Base-by-base conservation (phyloP, 2,888 invertebrate species). In the Macrosiphum euphorbiae region DNA sequence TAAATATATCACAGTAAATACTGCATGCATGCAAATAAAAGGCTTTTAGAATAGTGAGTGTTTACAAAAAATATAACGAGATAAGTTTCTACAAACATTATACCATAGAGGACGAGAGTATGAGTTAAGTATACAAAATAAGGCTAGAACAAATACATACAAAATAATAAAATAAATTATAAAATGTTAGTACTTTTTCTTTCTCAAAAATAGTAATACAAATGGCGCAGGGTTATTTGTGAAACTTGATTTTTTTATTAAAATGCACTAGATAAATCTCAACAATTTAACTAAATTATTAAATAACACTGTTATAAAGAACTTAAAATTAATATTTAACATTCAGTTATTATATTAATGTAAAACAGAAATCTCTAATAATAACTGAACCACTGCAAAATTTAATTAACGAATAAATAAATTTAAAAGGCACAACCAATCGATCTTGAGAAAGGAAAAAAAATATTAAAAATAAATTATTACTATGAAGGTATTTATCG, bases 1-100 rank as follows among this genome's bases (percentile, higher is more conserved):
- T 94, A 94, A 94, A 90, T 94, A 87, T 94, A 94, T 94, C 94
- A 94, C 94, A 94, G 94, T 94, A 90, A 94, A 90, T 90, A 90
- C 93, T 90, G 93, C 93, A 94, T 50, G 52, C 94, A 94, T 94
- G 94, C 94, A 94, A 94, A 52, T 86, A 67, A 92, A 92, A 78
- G n/a, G 52, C 67, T 52, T 87, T 93, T 61, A 94, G 85, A 93
- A 89, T 93, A 93, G 90, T 86, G 90, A 89, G 86, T 92, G 52
- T 61, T 67, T n/a, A 90, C 89, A 26, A 89, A 84, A 94, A 61
- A 35, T 41, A 41, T 58, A n/a, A 89, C n/a, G 55, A 89, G 86
- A 93, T 50, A 89, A 90, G 78, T 94, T 90, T 90, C 58, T 85
- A 90, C 8, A 58, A 89, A 87, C 4, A 58, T 90, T 90, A 78